Conservation (phyloP, 2,797 vertebrate species). For the Menidia menidia region DNA sequence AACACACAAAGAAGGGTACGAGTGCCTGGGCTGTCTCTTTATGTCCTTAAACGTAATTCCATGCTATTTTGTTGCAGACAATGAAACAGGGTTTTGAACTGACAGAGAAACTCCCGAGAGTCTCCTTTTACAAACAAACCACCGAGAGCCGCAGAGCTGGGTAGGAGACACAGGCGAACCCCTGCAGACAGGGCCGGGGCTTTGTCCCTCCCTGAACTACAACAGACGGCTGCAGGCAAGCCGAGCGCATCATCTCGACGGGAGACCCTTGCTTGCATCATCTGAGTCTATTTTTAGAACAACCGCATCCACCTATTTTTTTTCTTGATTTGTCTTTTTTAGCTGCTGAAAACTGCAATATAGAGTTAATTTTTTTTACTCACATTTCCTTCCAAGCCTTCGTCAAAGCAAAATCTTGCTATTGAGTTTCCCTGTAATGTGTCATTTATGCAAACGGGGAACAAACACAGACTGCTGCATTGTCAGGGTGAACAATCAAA, state of each 20-base stretch:
- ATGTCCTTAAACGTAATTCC: constrained; percentile 65
- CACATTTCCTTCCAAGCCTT: constrained; percentile 15
- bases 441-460: constrained; percentile 51
- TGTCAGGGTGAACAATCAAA: constrained; percentile 42
- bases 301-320: constrained; percentile 63
- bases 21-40: constrained; percentile 59
- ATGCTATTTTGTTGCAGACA: constrained; percentile 55
- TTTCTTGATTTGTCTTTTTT: constrained; percentile 18
- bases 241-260: constrained; percentile 71
- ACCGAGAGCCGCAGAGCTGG: constrained; percentile 32
- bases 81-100: constrained; percentile 52
- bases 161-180: constrained; percentile 59
- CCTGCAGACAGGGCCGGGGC: constrained; percentile 68
- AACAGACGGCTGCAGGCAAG: constrained; percentile 77
- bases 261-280: constrained; percentile 83
- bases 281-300: constrained; percentile 81
- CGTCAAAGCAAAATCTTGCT: constrained; percentile 3
- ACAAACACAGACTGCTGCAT: constrained; percentile 37
- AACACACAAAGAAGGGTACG: constrained; percentile 63
- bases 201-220: constrained; percentile 71
- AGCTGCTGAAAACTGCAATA: constrained; percentile 49
- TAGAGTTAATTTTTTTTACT: not conserved
- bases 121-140: constrained; percentile 33
- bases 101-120: constrained; percentile 49
- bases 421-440: not conserved